phyloP scores from a whole-genome alignment of 2,113 vertebrate genomes.

The Labeo rohita region DNA sequence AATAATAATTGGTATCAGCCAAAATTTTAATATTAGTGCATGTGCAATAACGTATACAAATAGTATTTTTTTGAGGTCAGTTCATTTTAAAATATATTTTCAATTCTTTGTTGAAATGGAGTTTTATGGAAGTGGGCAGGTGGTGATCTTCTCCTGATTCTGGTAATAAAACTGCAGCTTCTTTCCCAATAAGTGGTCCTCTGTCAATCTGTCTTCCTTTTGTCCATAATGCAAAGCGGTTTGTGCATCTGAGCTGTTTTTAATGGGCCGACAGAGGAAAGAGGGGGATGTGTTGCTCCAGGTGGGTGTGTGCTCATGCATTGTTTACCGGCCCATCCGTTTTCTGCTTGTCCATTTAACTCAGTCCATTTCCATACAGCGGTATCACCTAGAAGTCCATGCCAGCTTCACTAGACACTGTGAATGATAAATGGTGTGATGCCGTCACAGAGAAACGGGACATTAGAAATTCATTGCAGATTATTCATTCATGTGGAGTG shows the following conservation, averaged over 20 bases:
- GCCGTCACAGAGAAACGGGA: slow-evolving; percentile 43
- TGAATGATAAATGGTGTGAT: slow-evolving; percentile 60
- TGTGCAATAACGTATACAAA: too few relatives aligned
- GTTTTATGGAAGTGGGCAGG: slow-evolving; percentile 61
- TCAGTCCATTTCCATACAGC: slow-evolving; percentile 5
- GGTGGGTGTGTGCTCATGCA: slow-evolving; percentile 23
- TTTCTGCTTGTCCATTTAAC: slow-evolving; percentile 24
- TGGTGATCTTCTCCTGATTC: slow-evolving; percentile 62
- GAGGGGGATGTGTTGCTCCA: slow-evolving; percentile 40
- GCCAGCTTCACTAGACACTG: slow-evolving; percentile 49
- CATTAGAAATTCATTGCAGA: slow-evolving; percentile 66
- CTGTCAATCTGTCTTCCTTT: slow-evolving; percentile 69
- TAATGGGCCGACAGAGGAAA: slow-evolving; percentile 48
- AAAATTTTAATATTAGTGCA: too few relatives aligned
- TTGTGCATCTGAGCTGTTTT: slow-evolving; percentile 73
- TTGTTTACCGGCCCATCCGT: slow-evolving; percentile 3
- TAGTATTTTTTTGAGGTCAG: too few relatives aligned
- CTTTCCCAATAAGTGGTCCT: slow-evolving; percentile 65
- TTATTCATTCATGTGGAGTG: slow-evolving; percentile 58
- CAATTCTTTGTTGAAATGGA: background rate
- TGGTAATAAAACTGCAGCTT: slow-evolving; percentile 59
- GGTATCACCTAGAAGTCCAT: background rate
- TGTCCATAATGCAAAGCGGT: slow-evolving; percentile 70
- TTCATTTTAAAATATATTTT: too few relatives aligned
- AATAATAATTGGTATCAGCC: too few relatives aligned